Percentiles rank a stretch among this genome's conserved stretches.
phyloP scores from a whole-genome alignment of 30 jellyfish, hydroid and myxozoan species.

The Pseudorhiza aurosa region DNA sequence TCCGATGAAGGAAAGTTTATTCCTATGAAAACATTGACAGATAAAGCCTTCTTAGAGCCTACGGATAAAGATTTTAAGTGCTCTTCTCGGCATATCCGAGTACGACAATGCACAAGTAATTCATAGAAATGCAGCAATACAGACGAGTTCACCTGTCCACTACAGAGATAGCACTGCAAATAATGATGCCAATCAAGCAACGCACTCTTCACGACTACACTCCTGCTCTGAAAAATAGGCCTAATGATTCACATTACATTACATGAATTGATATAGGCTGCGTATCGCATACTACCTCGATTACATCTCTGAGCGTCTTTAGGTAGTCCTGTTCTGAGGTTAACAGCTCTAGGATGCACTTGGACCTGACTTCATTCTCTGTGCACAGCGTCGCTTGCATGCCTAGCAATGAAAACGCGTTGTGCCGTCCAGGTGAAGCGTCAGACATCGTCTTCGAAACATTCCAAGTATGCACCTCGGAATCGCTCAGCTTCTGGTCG shows the following conservation, averaged over 20 bases:
- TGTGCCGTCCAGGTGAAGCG: conserved; percentile 7
- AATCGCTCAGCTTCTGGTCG: conserved; percentile 67
- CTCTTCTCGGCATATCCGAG: too few species aligned
- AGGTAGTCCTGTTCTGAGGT: conserved; percentile 88
- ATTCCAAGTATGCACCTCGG: neutral
- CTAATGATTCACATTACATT: neutral
- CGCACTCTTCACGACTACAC: too few species aligned
- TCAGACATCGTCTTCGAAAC: neutral
- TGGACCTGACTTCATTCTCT: conserved; percentile 62
- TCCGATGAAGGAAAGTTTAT: too few species aligned
- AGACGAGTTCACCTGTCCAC: too few species aligned
- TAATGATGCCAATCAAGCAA: too few species aligned
- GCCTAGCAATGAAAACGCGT: conserved; percentile 40
- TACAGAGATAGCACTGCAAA: too few species aligned
- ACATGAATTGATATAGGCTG: too few species aligned
- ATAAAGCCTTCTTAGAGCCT: too few species aligned
- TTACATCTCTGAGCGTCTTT: conserved; percentile 77
- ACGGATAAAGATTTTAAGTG: too few species aligned
- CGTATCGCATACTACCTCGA: conserved; percentile 75
- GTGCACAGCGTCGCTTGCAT: conserved; percentile 30
- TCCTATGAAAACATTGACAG: too few species aligned
- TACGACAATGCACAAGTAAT: too few species aligned
- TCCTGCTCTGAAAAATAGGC: neutral
- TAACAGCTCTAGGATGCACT: conserved; percentile 80
- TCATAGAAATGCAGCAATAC: too few species aligned